Evolutionary conservation across 2,113 vertebrate genomes (phyloP), one percentile per base, ranked within the genome.

Genomic region (Eublepharis macularius): DNA sequence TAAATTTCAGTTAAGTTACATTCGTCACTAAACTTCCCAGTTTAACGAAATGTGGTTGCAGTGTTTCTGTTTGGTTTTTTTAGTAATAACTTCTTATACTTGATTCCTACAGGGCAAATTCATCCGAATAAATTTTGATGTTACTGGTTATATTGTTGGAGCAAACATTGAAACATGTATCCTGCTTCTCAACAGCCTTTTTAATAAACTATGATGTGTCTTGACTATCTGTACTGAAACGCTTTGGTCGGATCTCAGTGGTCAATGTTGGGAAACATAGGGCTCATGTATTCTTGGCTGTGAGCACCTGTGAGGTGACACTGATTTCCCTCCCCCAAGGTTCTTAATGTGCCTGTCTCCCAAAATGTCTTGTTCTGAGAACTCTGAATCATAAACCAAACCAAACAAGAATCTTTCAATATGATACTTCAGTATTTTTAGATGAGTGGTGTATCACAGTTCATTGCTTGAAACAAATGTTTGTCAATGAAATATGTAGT

Each of bases 151-250:
- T 94, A 99, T 99, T 11, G 98, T 99, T 66, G 98, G 98, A 88
- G 98, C 98, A 96, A 99, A 99, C 93, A 99, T 99, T 88, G 99
- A 99, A 97, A 99, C 99, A 17, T 99, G 99, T 99, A 99, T 99
- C 98, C 97, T 98, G 63, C 54, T 72, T 82, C 91, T 92, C 49
- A 86, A 51, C 24, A 69, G 1, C 65, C 24, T 4, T 47, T 39
- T 29, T 73, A 24, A 60, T 73, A 47, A 72, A 45, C 51, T 34
- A 8, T 72, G n/a, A 43, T 68, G 65, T 29, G n/a, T 54, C 49
- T 34, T 70, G 29, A 41, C 14, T 72, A 41, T 41, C 16, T 76
- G 14, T 39, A 49, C 14, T 84, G 47, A 24, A 60, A 78, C 41
- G 39, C 6, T 12, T 78, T 69, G 47, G n/a, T 84, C 26, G 66